Evolutionary conservation across 2,888 invertebrate species (phyloP), one percentile per base, ranked within the genome.

Genomic region (Leptinotarsa tumamoca): DNA sequence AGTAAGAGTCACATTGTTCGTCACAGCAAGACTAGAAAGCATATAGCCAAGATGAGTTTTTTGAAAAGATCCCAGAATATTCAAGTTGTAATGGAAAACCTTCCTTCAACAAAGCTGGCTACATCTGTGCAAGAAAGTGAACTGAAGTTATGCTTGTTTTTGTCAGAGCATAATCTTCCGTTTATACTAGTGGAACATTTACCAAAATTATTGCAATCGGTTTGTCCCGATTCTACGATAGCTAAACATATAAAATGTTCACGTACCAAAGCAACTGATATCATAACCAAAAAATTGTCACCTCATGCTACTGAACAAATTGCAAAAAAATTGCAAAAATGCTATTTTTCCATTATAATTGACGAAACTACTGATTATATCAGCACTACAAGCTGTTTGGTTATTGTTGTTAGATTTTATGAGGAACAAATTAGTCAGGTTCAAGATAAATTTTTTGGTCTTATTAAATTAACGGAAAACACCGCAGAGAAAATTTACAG

Each of bases 341-440:
- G 23, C 15, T 27, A 50, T n/a, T 68, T 73, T 63, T 73, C 68
- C 1, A 68, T 73, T 17, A 68, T 68, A 18, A 73, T 68, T 23
- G 68, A 68, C 52, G 68, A 68, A 50, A 73, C 73, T n/a, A 73
- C 63, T 15, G 68, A 73, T 63, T n/a, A n/a, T n/a, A 63, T 73
- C 4, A 23, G 51, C 17, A 49, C 68, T 17, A 68, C 50, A 21
- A 73, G 56, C 23, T 68, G 43, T 61, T 18, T 73, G 13, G 68
- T 27, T 50, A 50, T 73, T 21, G 51, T 61, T 51, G 68, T 68
- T 1, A 27, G 68, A 18, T 73, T 54, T 73, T 73, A 54, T 52
- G 67, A 50, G 49, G 56, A 72, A 49, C 10, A 27, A 23, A 14
- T n/a, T 21, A n/a, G 23, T 3, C 23, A 58, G 49, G 50, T 72